phyloP scores from a whole-genome alignment of 2,113 vertebrate species.

The Pseudopodoces humilis region DNA sequence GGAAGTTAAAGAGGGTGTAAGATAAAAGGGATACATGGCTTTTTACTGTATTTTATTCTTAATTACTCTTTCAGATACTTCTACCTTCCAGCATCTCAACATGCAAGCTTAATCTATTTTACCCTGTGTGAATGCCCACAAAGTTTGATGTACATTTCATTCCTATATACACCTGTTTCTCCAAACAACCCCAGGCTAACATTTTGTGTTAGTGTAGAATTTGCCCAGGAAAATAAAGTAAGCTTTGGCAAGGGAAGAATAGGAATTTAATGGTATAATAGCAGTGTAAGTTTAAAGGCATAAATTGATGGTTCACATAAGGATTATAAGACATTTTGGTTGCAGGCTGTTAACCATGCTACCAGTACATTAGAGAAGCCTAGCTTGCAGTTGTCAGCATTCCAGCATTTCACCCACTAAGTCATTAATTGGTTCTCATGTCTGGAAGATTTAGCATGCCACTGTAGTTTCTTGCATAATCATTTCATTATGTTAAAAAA shows the following conservation, averaged over 20 bases:
- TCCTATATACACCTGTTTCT: not conserved
- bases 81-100: not conserved
- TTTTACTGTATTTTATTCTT: not conserved
- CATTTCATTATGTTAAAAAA: not conserved
- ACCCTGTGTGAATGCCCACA: not conserved
- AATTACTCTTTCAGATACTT: not conserved
- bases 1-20: not conserved
- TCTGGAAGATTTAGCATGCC: not conserved
- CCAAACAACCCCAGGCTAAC: not conserved
- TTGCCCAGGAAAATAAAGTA: slow-evolving; percentile 9
- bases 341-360: slow-evolving; percentile 19
- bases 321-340: slow-evolving; percentile 1
- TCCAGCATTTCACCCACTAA: slow-evolving; percentile 30
- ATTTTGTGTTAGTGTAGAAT: not conserved
- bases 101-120: not conserved
- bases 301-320: not conserved
- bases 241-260: not conserved
- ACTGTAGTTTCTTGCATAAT: not conserved
- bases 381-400: slow-evolving; percentile 32
- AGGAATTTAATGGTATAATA: not conserved
- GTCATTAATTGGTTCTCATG: slow-evolving; percentile 9
- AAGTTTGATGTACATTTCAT: not conserved
- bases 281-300: not conserved
- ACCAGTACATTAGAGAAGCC: not conserved
- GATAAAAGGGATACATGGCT: not conserved